Conservation (phyloP, 53 echinoderm and acorn worm species). For the Holothuria scabra region DNA sequence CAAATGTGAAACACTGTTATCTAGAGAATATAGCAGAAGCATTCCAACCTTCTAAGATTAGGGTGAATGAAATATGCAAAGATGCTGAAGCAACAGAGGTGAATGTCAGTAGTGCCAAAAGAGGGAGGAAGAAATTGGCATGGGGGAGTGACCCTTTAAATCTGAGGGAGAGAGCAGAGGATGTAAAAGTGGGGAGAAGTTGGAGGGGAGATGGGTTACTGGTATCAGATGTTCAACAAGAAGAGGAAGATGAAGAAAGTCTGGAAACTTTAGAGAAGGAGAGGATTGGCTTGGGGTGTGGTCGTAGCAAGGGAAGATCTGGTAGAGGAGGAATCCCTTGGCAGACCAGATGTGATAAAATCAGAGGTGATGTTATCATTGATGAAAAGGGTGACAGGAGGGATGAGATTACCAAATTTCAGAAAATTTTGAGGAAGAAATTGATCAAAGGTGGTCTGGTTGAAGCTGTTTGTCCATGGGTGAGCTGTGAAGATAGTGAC, state of each 20-base stretch:
- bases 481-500: neutral
- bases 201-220: constrained; percentile 30
- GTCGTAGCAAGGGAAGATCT: neutral
- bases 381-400: constrained; percentile 37
- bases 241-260: constrained; percentile 38
- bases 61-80: neutral
- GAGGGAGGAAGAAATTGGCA: neutral
- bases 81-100: neutral
- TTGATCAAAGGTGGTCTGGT: constrained; percentile 12
- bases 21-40: constrained; percentile 6
- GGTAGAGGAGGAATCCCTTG: too few species aligned
- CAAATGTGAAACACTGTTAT: neutral
- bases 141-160: neutral
- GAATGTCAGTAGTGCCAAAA: neutral
- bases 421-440: neutral
- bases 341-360: neutral
- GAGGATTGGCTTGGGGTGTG: neutral
- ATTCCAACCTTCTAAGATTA: constrained; percentile 28
- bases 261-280: neutral
- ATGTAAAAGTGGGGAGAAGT: constrained; percentile 1
- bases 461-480: neutral
- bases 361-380: neutral
- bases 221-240: constrained; percentile 23
- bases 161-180: neutral
- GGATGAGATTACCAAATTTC: neutral